Percentiles rank a stretch among this genome's conserved stretches.
Conservation (phyloP, 1,140 invertebrate species). For the Bilobella aurantiaca region DNA sequence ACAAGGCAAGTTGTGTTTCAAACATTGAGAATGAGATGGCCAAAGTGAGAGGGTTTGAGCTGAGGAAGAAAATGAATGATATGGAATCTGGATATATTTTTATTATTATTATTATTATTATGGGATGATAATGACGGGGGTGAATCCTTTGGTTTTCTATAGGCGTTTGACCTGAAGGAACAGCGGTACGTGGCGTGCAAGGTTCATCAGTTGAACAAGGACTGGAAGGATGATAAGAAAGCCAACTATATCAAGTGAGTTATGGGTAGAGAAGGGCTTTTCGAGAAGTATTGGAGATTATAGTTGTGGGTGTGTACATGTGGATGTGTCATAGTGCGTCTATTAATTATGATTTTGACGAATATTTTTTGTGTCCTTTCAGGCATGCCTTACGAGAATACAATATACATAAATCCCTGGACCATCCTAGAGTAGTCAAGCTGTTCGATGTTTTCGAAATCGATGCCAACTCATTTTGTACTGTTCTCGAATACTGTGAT, state of each 20-base stretch:
- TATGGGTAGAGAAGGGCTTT: no score
- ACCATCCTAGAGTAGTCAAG: constrained; percentile 96
- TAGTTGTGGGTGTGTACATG: no score
- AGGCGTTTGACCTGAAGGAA: constrained; percentile 94
- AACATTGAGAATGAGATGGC: no score
- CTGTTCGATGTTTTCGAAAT: constrained; percentile 99
- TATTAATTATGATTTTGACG: constrained; percentile 11
- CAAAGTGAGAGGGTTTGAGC: no score
- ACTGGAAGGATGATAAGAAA: constrained; percentile 99
- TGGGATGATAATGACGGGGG: no score
- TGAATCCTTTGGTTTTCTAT: constrained; percentile 24
- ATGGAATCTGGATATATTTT: no score
- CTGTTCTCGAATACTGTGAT: constrained; percentile 99
- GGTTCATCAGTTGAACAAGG: constrained; percentile 98
- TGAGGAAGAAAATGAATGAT: no score
- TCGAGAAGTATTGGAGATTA: no score
- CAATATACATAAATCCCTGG: constrained; percentile 97
- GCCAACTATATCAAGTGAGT: constrained; percentile 98
- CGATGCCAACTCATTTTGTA: constrained; percentile 99
- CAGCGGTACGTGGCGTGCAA: constrained; percentile 99
- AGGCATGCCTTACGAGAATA: constrained; percentile 95
- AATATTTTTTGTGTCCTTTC: neutral
- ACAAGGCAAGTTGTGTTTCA: constrained; percentile 58
- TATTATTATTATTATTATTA: no score
- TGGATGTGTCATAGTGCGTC: no score